Evolutionary conservation across 1,140 invertebrate genomes (phyloP), one percentile per base, ranked within the genome.

Genomic region (Dendroctonus valens): DNA sequence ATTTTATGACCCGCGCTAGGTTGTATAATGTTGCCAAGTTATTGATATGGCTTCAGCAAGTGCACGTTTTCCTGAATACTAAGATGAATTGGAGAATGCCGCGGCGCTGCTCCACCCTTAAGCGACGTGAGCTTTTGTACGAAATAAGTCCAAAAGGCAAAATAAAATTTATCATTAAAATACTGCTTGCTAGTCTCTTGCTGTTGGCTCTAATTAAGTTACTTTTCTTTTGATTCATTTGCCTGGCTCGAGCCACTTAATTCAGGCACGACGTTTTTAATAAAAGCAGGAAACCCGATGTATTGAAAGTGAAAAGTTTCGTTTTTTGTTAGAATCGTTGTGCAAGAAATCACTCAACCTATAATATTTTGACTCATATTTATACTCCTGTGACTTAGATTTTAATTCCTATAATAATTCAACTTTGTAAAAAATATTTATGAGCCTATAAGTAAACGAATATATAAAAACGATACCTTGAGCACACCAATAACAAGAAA

Each of bases 161-260:
- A 55, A 55, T 55, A 55, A 55, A 55, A 55, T 40, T 55, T 40
- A 55, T 55, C 37, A 39, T 55, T 55, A 55, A 55, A 55, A 55
- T 41, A 15, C 26, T 15, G 53, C 53, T 55, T 55, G n/a, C 37
- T 38, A 7, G 39, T 46, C 42, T 46, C 42, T 51, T 15, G 2
- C 7, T 51, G 39, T 55, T 55, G 53, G 11, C 11, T 55, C 53
- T 55, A 55, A 55, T 55, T 55, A 55, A 55, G 53, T 11, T 40
- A 40, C 39, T 40, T 55, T 55, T 55, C 41, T 46, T 46, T 46
- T 46, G 42, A 46, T 46, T 12, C 4, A 11, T 46, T 46, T 46
- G 1, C 12, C 12, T 4, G 12, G 8, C 42, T 46, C 1, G 42
- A 46, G 42, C 12, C 8, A 46, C 42, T 12, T 9, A 46, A 5